phyloP scores from a whole-genome alignment of 2,797 vertebrate genomes.

The Xyrichtys novacula region DNA sequence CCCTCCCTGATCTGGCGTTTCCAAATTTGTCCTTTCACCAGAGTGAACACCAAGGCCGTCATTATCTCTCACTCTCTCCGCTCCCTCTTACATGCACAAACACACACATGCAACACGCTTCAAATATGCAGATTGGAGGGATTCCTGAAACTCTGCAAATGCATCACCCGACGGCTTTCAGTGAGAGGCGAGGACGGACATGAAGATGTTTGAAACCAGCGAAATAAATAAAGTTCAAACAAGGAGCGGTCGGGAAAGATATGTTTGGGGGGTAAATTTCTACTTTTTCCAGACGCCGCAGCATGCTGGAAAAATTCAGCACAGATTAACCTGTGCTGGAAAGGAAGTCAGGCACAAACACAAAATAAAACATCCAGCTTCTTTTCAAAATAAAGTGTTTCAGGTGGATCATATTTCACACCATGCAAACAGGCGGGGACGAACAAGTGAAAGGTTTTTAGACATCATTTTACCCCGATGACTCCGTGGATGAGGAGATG shows the following conservation, averaged over 20 bases:
- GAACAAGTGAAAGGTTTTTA: no score
- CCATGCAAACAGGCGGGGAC: no score
- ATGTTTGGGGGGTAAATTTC: neutral
- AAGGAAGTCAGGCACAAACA: no score
- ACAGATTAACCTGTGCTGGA: no score
- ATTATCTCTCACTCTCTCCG: slow-evolving; percentile 69
- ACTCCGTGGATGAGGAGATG: no score
- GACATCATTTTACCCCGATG: no score
- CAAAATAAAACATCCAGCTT: neutral
- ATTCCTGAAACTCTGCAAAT: slow-evolving; percentile 56
- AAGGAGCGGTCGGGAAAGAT: neutral
- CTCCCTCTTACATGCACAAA: slow-evolving; percentile 19
- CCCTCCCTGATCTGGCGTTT: slow-evolving; percentile 73
- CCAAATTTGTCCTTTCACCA: slow-evolving; percentile 81
- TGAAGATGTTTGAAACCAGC: neutral
- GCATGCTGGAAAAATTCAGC: no score
- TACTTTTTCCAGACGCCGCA: no score
- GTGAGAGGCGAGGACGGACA: neutral
- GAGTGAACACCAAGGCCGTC: slow-evolving; percentile 76
- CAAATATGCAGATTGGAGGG: slow-evolving; percentile 58
- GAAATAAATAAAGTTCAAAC: neutral
- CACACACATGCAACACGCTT: slow-evolving; percentile 29
- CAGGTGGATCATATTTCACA: no score
- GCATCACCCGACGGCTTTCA: slow-evolving; percentile 30
- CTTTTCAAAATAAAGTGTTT: no score